Base-by-base conservation (phyloP, 1,140 invertebrate genomes). In the Heterodera carotae region DNA sequence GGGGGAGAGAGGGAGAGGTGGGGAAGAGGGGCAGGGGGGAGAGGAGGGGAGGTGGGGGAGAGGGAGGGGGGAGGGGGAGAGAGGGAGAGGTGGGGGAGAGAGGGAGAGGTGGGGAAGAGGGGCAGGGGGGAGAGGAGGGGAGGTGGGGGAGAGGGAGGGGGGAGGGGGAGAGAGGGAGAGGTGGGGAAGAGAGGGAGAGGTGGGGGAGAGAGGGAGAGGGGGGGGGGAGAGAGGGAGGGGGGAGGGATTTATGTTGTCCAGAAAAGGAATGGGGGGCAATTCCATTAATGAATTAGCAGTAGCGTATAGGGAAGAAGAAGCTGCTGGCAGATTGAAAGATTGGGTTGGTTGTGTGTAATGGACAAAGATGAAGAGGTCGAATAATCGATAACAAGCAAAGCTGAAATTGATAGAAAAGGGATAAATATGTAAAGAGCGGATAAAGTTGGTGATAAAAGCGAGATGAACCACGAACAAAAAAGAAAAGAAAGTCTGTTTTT, bases 221-320 rank as follows among this genome's bases (percentile, higher is more conserved):
- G 48, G 48, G 2, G 48, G 48, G 48, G 48, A 15, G 48, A 12
- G 48, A 15, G 48, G 18, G 48, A 2, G 48, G 7, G 10, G 48
- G 48, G 12, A 12, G 39, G 39, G 39, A 43, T 43, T 43, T 43
- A 43, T 43, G 39, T 43, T 43, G 39, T 31, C n/a, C 60, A 62
- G 60, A n/a, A 62, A n/a, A 66, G 62, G 27, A 66, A 66, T 31
- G 22, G 48, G n/a, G 48, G 15, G 27, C 62, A 66, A 66, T 66
- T 66, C 62, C 62, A 66, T 66, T 66, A 66, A 66, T 66, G 62
- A 66, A 66, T 66, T 66, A 66, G 62, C 62, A 66, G 25, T 66
- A 66, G 62, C 62, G 62, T 18, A 66, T 53, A 18, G 48, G 48
- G 48, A 43, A 43, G n/a, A n/a, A 22, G 62, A 29, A 66, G 62